Evolutionary conservation across 2,888 invertebrate species (phyloP).

Genomic region (Drosophila eohydei): DNA sequence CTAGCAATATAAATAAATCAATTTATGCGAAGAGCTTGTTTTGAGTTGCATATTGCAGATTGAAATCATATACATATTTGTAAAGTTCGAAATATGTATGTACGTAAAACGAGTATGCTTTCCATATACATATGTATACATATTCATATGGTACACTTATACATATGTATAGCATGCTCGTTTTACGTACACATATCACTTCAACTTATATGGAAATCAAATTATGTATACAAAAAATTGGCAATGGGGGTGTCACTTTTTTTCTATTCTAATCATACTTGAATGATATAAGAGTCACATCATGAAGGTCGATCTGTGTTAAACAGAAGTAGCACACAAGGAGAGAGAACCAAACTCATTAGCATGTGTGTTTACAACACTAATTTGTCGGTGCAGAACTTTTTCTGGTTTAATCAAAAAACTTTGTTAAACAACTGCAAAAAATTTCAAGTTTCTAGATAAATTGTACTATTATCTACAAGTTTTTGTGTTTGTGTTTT

Average conservation of each 20-base stretch:
- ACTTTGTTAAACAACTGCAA: conserved; percentile 22
- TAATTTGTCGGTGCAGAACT: background rate
- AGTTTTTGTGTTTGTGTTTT: conserved; percentile 8
- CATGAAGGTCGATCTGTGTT: conserved; percentile 1
- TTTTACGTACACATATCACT: too few relatives aligned
- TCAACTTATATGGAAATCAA: background rate
- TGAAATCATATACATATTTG: conserved; percentile 1
- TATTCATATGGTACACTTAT: too few relatives aligned
- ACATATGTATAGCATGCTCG: too few relatives aligned
- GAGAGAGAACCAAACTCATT: conserved; percentile 10
- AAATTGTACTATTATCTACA: conserved; percentile 8
- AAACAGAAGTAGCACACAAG: background rate
- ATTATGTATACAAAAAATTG: background rate
- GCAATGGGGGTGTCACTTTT: background rate
- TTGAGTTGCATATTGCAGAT: conserved; percentile 12
- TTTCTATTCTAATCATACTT: background rate
- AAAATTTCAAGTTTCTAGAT: conserved; percentile 15
- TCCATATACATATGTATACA: background rate
- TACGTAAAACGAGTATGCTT: background rate
- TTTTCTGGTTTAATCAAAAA: conserved; percentile 26
- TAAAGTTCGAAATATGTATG: background rate
- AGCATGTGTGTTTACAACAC: conserved; percentile 6
- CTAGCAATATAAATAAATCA: background rate
- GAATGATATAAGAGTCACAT: background rate
- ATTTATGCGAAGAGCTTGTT: conserved; percentile 3